phyloP scores from a whole-genome alignment of 2,113 vertebrate genomes.

The Daboia siamensis region DNA sequence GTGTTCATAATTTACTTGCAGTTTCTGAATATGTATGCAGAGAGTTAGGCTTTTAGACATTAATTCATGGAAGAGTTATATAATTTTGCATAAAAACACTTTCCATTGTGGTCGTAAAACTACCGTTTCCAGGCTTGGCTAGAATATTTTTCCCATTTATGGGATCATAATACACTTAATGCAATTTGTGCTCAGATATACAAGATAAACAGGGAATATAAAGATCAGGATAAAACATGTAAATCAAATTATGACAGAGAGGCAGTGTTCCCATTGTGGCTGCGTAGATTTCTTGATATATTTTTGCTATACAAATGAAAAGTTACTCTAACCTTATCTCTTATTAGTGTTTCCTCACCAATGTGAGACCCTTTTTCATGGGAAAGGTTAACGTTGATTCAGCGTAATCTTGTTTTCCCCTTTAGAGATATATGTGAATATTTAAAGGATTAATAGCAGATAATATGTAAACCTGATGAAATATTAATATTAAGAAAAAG shows the following conservation, averaged over 20 bases:
- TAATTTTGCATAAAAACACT: constrained; percentile 14
- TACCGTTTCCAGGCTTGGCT: background rate
- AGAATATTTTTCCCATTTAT: constrained; percentile 30
- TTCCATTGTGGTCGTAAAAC: background rate
- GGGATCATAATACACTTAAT: background rate
- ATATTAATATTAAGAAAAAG: constrained; percentile 9
- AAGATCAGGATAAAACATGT: background rate
- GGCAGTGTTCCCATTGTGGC: constrained; percentile 6
- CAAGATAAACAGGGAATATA: constrained; percentile 22
- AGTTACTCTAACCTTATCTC: background rate
- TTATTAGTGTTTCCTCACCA: constrained; percentile 21
- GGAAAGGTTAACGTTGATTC: constrained; percentile 10
- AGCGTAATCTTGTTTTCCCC: background rate
- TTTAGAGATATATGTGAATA: constrained; percentile 23
- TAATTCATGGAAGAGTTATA: constrained; percentile 17
- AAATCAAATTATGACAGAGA: background rate
- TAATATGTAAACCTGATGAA: constrained; percentile 24
- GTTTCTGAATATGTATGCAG: constrained; percentile 11
- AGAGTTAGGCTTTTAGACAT: background rate
- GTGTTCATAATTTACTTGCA: constrained; percentile 23
- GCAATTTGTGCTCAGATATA: constrained; percentile 22
- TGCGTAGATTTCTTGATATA: background rate
- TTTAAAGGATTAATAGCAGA: constrained; percentile 21
- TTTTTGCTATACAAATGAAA: constrained; percentile 10
- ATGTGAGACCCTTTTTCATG: background rate